A percentile compares a stretch with the other conserved stretches of the same genome.
These are phyloP conservation scores for Incurvaria masculella DNA, from an alignment of 2,888 invertebrate genomes.

Conservation along the genomic window DNA sequence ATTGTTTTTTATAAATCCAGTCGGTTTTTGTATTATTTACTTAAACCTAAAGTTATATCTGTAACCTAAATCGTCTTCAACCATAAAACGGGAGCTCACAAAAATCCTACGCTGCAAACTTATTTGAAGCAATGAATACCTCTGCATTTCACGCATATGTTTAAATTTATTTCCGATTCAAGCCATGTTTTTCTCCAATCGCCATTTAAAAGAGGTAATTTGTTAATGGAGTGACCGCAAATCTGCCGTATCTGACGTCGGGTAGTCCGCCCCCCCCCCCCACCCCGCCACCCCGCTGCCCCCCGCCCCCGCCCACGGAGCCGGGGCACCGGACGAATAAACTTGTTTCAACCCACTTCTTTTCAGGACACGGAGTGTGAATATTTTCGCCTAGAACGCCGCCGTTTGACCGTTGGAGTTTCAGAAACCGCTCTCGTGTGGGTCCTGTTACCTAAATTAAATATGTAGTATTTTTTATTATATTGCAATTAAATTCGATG, in stretches of 20 bases:
- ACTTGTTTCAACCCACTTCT: neutral
- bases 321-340: neutral
- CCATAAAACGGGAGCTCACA: neutral
- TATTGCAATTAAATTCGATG: too few species aligned
- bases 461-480: too few species aligned
- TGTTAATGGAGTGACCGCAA: conserved; percentile 48
- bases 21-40: conserved; percentile 9
- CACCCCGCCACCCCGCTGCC: neutral
- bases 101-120: conserved; percentile 20
- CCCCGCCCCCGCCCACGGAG: too few species aligned
- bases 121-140: conserved; percentile 2
- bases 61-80: too few species aligned
- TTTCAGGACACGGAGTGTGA: too few species aligned
- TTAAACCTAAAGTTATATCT: neutral
- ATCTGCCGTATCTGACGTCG: conserved; percentile 47
- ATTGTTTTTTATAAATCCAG: conserved; percentile 9
- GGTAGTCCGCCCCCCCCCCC: neutral
- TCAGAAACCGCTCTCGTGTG: too few species aligned
- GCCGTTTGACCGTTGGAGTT: too few species aligned
- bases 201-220: conserved; percentile 39
- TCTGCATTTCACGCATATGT: conserved; percentile 2
- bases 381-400: too few species aligned
- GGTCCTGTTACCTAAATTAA: too few species aligned
- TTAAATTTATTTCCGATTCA: conserved; percentile 6
- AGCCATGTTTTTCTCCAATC: conserved; percentile 19